Base-by-base conservation (phyloP, 2,888 invertebrate species). In the Lathronympha strigana region DNA sequence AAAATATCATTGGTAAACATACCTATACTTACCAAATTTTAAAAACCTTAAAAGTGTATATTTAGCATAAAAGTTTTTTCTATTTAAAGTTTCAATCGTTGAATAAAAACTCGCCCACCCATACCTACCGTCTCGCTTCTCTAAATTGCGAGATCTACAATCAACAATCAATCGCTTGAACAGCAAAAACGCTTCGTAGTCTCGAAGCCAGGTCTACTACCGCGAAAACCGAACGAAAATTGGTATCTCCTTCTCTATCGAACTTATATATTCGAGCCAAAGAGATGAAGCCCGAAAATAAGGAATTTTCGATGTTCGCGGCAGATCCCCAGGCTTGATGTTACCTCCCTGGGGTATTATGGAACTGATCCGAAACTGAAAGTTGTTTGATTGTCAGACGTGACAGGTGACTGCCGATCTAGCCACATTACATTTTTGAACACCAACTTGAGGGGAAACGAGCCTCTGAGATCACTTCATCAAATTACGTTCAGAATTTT, bases 291-390 rank as follows among this genome's bases (percentile, higher is more conserved):
- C n/a, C n/a, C n/a, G n/a, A n/a, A n/a, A n/a, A n/a, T n/a, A n/a
- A n/a, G n/a, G n/a, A n/a, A n/a, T n/a, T n/a, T n/a, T n/a, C n/a
- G n/a, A n/a, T n/a, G n/a, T n/a, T n/a, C n/a, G 28, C 28, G 53
- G 54, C 47, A 54, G 54, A n/a, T n/a, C n/a, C n/a, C 38, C 40
- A 55, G 31, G 61, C 61, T 54, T 66, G 55, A 61, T 61, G 63
- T 13, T 31, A 28, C 38, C 33, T 23, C 57, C 51, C 63, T 31
- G 9, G 63, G 33, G 63, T 8, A 5, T 49, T 31, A 15, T 33
- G 0, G 43, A 23, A 4, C 45, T 21, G 43, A 15, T 17, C 49
- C 28, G 36, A 43, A 43, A 17, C 13, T 19, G 15, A 54, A 47
- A 54, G 36, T 38, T 21, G 50, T 13, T 13, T 19, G 17, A 13